These are phyloP conservation scores for Drosophila stalkeri DNA, from an alignment of 2,888 invertebrate species.

Conservation along the genomic window DNA sequence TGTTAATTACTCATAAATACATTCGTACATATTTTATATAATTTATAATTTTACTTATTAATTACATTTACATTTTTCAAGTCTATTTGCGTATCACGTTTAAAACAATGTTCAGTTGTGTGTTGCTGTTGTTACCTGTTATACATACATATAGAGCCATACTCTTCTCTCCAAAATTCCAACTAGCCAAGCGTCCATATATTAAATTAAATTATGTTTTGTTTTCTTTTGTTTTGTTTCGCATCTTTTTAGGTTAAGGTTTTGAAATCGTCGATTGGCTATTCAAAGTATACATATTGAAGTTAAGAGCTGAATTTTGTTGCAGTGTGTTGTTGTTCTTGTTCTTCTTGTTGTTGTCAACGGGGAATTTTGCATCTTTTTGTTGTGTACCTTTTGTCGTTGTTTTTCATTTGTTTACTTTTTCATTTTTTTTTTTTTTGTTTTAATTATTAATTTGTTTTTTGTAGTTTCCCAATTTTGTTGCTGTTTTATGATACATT, in stretches of 20 bases:
- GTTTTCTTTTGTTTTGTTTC: slow-evolving; percentile 17
- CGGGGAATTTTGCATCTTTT: slow-evolving; percentile 77
- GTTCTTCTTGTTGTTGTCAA: slow-evolving; percentile 42
- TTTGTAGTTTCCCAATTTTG: slow-evolving; percentile 69
- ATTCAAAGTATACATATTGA: slow-evolving; percentile 67
- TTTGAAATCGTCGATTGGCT: slow-evolving; percentile 58
- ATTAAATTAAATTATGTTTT: slow-evolving; percentile 2
- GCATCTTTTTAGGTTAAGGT: slow-evolving; percentile 25
- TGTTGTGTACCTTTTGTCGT: slow-evolving; percentile 44
- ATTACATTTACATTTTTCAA: slow-evolving; percentile 75
- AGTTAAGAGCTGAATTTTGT: slow-evolving; percentile 56
- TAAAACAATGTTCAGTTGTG: slow-evolving; percentile 79
- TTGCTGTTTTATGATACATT: slow-evolving; percentile 80
- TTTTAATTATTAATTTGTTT: slow-evolving; percentile 30
- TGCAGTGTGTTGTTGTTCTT: slow-evolving; percentile 38
- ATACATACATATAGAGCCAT: slow-evolving; percentile 67
- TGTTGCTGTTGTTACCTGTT: slow-evolving; percentile 50
- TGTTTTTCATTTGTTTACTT: slow-evolving; percentile 51
- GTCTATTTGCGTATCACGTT: slow-evolving; percentile 81
- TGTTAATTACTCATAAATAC: slow-evolving; percentile 75
- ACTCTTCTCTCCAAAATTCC: slow-evolving; percentile 26
- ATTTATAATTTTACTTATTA: slow-evolving; percentile 79
- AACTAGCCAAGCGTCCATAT: slow-evolving; percentile 56
- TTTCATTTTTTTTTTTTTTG: slow-evolving; percentile 43
- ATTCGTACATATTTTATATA: slow-evolving; percentile 65